Evolutionary conservation across 2,888 invertebrate species (phyloP), one percentile per base, ranked within the genome.

Genomic region (Antitype chi): DNA sequence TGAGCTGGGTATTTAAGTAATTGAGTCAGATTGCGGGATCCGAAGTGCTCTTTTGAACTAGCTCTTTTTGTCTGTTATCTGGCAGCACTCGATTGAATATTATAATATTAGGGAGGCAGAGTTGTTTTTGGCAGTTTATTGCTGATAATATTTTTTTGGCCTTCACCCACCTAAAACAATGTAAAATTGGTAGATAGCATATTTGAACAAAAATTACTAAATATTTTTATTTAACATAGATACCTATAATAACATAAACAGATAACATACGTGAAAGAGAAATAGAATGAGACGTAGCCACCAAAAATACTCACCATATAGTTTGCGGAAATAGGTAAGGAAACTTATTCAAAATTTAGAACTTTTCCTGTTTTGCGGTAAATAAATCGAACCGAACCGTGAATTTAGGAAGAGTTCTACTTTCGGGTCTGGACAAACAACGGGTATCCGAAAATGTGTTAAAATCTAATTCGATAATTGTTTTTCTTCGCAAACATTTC

Each of bases 391-490:
- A 70, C 47, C n/a, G n/a, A 70, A 66, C 74, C 32, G 68, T 63
- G n/a, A 69, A 64, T 75, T 83, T 63, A 13, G 57, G 55, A 76
- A 62, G 57, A 63, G 64, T 66, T 60, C 25, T 75, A 74, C 63
- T 75, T 78, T 81, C 15, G 68, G 74, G 74, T 55, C 57, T 59
- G 23, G 32, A 74, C 69, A 73, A 78, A 76, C 70, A 85, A 80
- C 59, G 59, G 62, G 38, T 53, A 78, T 70, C 85, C 78, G 82
- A 87, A 89, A 91, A 90, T 90, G 90, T 82, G 86, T 90, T 89
- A 87, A 92, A 91, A 89, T 90, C 90, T 88, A 91, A 91, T 93
- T 91, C 89, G 88, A 90, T 93, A 93, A 93, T 93, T 93, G 93
- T 94, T 92, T 93, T 93, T 93, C 93, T 92, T 91, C 87, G 84